Conservation (phyloP, 2,888 invertebrate genomes). For the Salticus scenicus region DNA sequence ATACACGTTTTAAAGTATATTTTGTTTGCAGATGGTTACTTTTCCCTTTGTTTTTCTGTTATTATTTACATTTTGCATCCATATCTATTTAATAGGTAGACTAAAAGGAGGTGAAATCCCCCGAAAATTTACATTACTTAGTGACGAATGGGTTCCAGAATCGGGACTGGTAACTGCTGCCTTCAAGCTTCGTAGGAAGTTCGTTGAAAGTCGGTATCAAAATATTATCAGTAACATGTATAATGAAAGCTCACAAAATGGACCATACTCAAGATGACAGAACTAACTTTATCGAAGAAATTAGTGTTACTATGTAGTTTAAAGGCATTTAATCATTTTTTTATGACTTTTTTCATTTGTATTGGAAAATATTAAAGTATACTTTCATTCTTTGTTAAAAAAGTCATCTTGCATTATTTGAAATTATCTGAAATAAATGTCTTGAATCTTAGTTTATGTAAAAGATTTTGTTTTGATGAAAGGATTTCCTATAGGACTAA, state of each 20-base stretch:
- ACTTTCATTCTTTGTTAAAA: too few species aligned
- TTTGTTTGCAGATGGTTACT: too few species aligned
- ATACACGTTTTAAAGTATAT: too few species aligned
- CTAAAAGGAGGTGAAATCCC: slow-evolving; percentile 78
- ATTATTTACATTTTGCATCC: too few species aligned
- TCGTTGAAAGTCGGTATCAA: slow-evolving; percentile 77
- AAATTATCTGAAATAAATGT: too few species aligned
- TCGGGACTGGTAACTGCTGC: slow-evolving; percentile 79
- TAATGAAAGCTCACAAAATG: slow-evolving; percentile 16
- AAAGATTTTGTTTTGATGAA: too few species aligned
- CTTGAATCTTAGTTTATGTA: too few species aligned
- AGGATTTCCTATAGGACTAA: too few species aligned
- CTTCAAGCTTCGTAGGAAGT: slow-evolving; percentile 78
- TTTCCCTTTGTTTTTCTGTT: too few species aligned
- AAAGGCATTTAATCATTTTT: background rate
- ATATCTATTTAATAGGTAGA: slow-evolving; percentile 73
- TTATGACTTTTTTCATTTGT: too few species aligned
- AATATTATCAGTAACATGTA: slow-evolving; percentile 77
- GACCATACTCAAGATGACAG: slow-evolving; percentile 18
- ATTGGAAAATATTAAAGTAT: too few species aligned
- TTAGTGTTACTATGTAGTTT: background rate
- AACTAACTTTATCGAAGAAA: background rate
- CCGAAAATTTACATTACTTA: slow-evolving; percentile 76
- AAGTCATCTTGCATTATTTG: too few species aligned
- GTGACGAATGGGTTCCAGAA: slow-evolving; percentile 78